Conservation (phyloP, 2,113 vertebrate genomes). For the Tragelaphus buxtoni region DNA sequence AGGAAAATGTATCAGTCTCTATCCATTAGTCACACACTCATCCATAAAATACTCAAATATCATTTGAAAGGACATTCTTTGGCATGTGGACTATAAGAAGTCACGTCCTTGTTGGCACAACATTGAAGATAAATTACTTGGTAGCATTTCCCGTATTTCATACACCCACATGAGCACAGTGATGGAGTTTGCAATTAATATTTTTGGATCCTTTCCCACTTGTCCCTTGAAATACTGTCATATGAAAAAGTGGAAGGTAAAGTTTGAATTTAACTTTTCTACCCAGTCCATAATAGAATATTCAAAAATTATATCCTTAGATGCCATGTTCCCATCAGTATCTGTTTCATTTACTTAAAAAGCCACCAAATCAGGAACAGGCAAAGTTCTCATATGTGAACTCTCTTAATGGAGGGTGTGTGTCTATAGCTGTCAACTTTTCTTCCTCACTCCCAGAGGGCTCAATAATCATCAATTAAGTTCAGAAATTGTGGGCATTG, state of each 20-base stretch:
- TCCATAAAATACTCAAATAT: slow-evolving; percentile 25
- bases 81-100: not conserved
- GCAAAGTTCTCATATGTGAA: too few species aligned
- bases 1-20: slow-evolving; percentile 35
- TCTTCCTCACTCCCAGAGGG: accelerated
- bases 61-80: slow-evolving; percentile 29
- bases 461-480: not conserved
- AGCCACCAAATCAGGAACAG: not conserved
- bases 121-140: not conserved
- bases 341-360: not conserved
- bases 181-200: slow-evolving; percentile 57
- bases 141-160: not conserved
- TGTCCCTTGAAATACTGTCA: not conserved
- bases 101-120: not conserved
- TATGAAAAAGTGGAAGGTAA: not conserved
- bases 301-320: not conserved
- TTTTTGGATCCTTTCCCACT: slow-evolving; percentile 49
- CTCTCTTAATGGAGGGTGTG: not conserved
- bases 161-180: not conserved
- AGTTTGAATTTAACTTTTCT: slow-evolving; percentile 12
- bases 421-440: accelerated
- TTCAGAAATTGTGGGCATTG: not conserved
- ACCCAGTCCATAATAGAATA: not conserved
- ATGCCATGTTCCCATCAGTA: not conserved
- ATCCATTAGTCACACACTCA: slow-evolving; percentile 59